Percentiles rank a stretch among this genome's conserved stretches.
These are phyloP conservation scores for Kradibia gibbosae DNA, from an alignment of 1,140 invertebrate genomes.

Conservation along the genomic window DNA sequence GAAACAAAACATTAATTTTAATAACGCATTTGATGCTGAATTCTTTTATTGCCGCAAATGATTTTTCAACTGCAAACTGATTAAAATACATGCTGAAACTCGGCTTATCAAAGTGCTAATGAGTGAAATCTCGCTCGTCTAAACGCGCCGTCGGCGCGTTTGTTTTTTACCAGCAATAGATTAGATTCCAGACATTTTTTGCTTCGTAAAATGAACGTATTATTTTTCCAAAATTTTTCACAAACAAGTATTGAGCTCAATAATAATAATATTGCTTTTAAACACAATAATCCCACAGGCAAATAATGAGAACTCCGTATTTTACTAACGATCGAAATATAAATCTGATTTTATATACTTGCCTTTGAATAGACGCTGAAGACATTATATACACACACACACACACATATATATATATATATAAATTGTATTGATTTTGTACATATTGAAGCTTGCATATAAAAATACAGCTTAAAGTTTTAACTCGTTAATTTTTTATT, in stretches of 20 bases:
- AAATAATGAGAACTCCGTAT: too few species aligned
- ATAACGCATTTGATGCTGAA: neutral
- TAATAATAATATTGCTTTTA: too few species aligned
- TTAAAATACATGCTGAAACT: neutral
- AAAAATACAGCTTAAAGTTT: too few species aligned
- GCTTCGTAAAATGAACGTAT: neutral
- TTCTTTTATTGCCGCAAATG: neutral
- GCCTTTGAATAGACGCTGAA: too few species aligned
- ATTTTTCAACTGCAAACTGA: constrained; percentile 13
- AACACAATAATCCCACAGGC: too few species aligned
- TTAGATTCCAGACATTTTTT: neutral
- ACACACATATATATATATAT: neutral
- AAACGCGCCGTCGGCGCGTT: neutral
- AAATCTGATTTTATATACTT: too few species aligned
- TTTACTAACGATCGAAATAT: too few species aligned
- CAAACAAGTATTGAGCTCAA: neutral
- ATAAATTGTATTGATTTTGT: too few species aligned
- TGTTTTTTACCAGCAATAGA: neutral
- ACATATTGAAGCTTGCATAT: too few species aligned
- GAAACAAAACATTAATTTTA: neutral
- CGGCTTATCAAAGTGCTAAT: constrained; percentile 9
- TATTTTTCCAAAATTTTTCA: neutral
- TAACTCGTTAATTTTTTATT: too few species aligned
- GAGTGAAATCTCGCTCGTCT: constrained; percentile 14
- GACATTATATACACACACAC: neutral